A percentile compares a stretch with the other conserved stretches of the same genome.
Conservation (phyloP, 2,888 invertebrate genomes). For the Megalurothrips usitatus region DNA sequence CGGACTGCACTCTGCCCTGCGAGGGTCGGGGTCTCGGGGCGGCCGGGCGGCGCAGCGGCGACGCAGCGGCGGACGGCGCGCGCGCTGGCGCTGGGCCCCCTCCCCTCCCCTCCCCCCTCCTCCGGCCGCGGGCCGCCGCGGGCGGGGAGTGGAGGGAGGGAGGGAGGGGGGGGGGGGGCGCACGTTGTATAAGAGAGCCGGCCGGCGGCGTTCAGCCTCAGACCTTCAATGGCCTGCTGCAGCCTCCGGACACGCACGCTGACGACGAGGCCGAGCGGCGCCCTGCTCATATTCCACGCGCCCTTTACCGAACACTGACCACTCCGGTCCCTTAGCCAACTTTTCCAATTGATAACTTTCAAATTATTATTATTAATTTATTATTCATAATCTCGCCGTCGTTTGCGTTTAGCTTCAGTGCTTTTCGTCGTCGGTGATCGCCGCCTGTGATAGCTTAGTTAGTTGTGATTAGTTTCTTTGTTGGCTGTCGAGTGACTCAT, state of each 20-base stretch:
- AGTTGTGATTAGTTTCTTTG: not conserved
- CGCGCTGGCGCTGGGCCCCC: not conserved
- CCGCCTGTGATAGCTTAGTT: not conserved
- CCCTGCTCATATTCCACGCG: not conserved
- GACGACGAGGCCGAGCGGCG: not conserved
- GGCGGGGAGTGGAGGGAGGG: not conserved
- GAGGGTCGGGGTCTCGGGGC: not conserved
- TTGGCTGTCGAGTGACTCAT: not conserved
- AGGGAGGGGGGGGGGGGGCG: not conserved
- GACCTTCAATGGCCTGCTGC: constrained; percentile 9
- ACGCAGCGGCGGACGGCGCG: not conserved
- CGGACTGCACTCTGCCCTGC: not conserved
- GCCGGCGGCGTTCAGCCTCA: not conserved
- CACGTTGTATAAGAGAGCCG: not conserved
- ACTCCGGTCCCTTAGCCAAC: not conserved
- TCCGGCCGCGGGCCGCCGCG: not conserved
- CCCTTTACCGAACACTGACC: constrained; percentile 3
- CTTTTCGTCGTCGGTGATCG: not conserved
- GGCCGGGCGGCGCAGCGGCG: not conserved
- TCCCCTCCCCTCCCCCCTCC: not conserved
- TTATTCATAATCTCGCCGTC: too few relatives aligned
- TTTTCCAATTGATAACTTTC: not conserved
- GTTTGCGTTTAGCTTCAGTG: not conserved
- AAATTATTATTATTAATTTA: not conserved
- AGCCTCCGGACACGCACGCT: not conserved